Evolutionary conservation across 1,140 invertebrate genomes (phyloP), one percentile per base, ranked within the genome.

Genomic region (Pogonus chalceus): DNA sequence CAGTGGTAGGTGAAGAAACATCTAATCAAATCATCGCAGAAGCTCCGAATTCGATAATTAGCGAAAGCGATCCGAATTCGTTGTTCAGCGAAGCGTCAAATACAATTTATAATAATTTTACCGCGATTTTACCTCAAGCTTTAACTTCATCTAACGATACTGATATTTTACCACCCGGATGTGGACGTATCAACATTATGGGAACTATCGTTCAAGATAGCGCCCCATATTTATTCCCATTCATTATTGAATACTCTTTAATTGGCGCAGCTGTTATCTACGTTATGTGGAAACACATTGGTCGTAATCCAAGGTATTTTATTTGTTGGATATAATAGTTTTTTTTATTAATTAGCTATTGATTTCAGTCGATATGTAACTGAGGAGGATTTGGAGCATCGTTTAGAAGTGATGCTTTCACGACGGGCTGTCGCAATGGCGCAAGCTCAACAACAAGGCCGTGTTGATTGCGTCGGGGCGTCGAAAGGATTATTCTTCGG

Each of bases 211-310:
- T 93, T 0, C 82, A 89, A 58, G 89, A 93, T 64, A 87, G 90
- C 1, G 88, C 90, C 2, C 92, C 92, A 0, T 96, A 93, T 69
- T 76, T 97, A 20, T 97, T 91, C 72, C 94, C 93, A 0, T 95
- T 95, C 69, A 96, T 96, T 59, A 93, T 98, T 63, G 92, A 98
- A 69, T 98, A 97, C 71, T 94, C 92, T 55, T 73, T 98, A 43
- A 96, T 98, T 66, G 93, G 92, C 18, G 94, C 95, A 20, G 93
- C 94, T 49, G 91, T 98, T 20, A 87, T 98, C 62, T 98, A 96
- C 69, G 90, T 97, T 39, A 96, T 98, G 85, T 98, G 93, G 93
- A 88, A 88, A 65, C 91, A 93, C 70, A 94, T 96, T 69, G 90
- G 90, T 31, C 81, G 87, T 60, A 85, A 89, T 71, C 85, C 87